Evolutionary conservation across 2,113 vertebrate species (phyloP), one percentile per base, ranked within the genome.

Genomic region (Andinoacara biseriatus): DNA sequence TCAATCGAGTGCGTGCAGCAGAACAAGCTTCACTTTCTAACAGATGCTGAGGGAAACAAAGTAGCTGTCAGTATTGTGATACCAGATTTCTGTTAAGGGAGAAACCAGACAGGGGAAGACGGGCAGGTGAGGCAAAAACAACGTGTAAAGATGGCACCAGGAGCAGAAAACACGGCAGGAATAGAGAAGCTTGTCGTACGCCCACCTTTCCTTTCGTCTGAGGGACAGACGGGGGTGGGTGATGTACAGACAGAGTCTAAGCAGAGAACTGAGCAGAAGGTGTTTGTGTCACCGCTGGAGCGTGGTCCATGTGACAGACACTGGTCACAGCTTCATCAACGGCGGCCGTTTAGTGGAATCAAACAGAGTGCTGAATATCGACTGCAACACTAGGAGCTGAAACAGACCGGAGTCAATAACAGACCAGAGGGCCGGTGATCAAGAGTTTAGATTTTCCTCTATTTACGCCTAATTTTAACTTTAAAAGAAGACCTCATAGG

Each of bases 1-100:
- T 17, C 77, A 76, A 82, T 49, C 43, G 69, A 83, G 83, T 38
- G 79, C 81, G 84, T 0, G 6, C 24, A 63, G 87, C 61, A 67
- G 87, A 91, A 91, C 83, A 38, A 26, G 5, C 22, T 81, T 80
- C 5, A 17, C 54, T 83, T 84, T 84, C 59, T 74, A 86, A 91
- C 87, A 87, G 90, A 92, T 84, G 91, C 82, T 82, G 56, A 76
- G 87, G 83, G 83, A 85, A 75, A 77, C 29, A 69, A 90, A 77
- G 62, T 31, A 76, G 56, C 56, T 2, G 31, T 43, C 83, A 89
- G 60, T 90, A 88, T 87, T 84, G 86, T 93, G 87, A 87, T 90
- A 85, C 9, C 38, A 35, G 31, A 56, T 80, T 84, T 79, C n/a
- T 86, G 78, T 87, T 86, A 3, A 8, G 75, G 79, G 80, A 89